Evolutionary conservation across 2,113 vertebrate genomes (phyloP).

Genomic region (Cryptomyrus ogoouensis): DNA sequence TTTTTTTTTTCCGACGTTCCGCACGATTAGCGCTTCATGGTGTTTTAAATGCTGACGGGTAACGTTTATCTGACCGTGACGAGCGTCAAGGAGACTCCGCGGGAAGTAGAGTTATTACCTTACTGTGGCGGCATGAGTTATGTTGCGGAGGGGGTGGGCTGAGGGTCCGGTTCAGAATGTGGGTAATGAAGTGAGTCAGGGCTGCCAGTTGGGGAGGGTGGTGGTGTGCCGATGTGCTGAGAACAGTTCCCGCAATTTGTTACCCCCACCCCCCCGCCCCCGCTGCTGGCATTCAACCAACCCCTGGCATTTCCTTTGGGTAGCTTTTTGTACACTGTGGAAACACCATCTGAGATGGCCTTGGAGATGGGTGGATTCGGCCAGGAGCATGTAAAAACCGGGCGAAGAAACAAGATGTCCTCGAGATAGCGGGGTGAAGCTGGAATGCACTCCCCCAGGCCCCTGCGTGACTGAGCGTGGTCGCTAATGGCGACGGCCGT

Average conservation of each 20-base stretch:
- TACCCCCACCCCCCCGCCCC: too few relatives aligned
- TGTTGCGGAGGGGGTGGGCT: background rate
- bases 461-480: background rate
- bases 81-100: constrained; percentile 6
- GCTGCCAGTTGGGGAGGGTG: background rate
- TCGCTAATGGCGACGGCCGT: background rate
- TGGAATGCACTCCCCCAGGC: background rate
- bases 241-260: background rate
- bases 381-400: background rate
- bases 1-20: background rate
- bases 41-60: background rate
- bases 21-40: background rate
- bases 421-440: constrained; percentile 20
- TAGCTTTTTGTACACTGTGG: background rate
- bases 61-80: background rate
- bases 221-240: background rate
- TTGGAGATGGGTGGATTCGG: constrained; percentile 13
- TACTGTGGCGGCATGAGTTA: background rate
- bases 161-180: background rate
- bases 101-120: background rate
- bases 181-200: background rate
- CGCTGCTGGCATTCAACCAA: background rate
- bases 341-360: background rate
- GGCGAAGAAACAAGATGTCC: constrained; percentile 23
- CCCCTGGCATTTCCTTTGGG: constrained; percentile 13